Evolutionary conservation across 92 coral and sea anemone genomes (phyloP).

Genomic region (Pocillopora grandis): DNA sequence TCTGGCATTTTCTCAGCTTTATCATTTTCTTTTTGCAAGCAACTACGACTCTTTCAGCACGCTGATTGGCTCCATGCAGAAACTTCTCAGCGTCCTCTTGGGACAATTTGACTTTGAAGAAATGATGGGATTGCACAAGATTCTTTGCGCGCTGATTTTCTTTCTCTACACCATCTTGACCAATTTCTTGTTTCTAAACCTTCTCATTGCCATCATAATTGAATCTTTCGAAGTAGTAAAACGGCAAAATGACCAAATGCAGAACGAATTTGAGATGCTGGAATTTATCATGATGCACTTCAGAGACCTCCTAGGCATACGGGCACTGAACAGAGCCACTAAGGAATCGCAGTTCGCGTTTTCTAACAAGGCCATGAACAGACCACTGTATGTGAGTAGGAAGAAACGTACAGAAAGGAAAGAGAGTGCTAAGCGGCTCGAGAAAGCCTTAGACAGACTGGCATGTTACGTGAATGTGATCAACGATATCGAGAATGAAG

Average conservation of each 20-base stretch:
- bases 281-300: conserved; percentile 70
- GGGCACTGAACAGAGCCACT: conserved; percentile 41
- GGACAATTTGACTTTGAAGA: conserved; percentile 78
- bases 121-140: conserved; percentile 56
- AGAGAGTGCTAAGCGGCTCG: conserved; percentile 5
- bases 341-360: neutral
- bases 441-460: conserved; percentile 31
- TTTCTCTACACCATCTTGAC: conserved; percentile 73
- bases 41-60: conserved; percentile 74
- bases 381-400: neutral
- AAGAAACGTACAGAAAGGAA: neutral
- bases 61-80: conserved; percentile 63
- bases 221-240: conserved; percentile 76
- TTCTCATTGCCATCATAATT: conserved; percentile 76
- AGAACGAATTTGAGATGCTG: conserved; percentile 84
- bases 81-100: conserved; percentile 78
- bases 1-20: conserved; percentile 73
- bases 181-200: conserved; percentile 78
- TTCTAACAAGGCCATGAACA: neutral
- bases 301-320: conserved; percentile 73
- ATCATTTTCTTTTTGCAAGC: conserved; percentile 61
- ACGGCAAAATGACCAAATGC: conserved; percentile 48
- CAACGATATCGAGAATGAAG: conserved; percentile 10
- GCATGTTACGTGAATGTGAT: conserved; percentile 7
- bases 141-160: conserved; percentile 64